These are phyloP conservation scores for Platyrinchus mystaceus DNA, from an alignment of 2,797 vertebrate species.

Conservation along the genomic window DNA sequence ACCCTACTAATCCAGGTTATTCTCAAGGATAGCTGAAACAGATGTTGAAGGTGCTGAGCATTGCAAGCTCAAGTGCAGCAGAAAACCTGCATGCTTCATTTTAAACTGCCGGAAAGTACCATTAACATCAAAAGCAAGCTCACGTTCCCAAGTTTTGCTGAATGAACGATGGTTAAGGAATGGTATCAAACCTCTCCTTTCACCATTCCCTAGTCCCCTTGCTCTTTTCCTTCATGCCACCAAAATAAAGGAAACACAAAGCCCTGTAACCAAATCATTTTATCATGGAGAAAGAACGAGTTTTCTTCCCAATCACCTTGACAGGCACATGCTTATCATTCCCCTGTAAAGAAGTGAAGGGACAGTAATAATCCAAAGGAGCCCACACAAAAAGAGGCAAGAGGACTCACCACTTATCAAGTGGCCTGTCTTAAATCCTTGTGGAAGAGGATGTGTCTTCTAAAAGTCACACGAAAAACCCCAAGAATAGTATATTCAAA, in stretches of 20 bases:
- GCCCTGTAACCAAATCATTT: not conserved
- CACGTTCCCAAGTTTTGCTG: not conserved
- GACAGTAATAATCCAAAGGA: constrained; percentile 43
- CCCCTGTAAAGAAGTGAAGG: not conserved
- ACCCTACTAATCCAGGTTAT: not conserved
- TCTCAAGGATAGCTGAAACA: not conserved
- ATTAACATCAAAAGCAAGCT: not conserved
- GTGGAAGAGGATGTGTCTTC: not conserved
- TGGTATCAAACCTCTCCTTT: not conserved
- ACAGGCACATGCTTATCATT: constrained; percentile 10
- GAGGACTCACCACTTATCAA: not conserved
- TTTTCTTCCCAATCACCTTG: not conserved
- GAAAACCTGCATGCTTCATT: not conserved
- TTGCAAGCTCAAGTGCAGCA: not conserved
- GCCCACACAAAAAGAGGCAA: not conserved
- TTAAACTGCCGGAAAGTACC: not conserved
- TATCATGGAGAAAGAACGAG: not conserved
- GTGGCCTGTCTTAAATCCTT: not conserved
- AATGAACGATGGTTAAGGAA: not conserved
- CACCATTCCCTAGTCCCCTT: not conserved
- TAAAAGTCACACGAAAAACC: not conserved
- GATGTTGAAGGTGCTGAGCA: not conserved
- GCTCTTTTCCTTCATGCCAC: not conserved
- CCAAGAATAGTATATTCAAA: constrained; percentile 20
- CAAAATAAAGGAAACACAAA: constrained; percentile 21